Evolutionary conservation across 1,140 invertebrate genomes (phyloP).

Genomic region (Drosophila jambulina): DNA sequence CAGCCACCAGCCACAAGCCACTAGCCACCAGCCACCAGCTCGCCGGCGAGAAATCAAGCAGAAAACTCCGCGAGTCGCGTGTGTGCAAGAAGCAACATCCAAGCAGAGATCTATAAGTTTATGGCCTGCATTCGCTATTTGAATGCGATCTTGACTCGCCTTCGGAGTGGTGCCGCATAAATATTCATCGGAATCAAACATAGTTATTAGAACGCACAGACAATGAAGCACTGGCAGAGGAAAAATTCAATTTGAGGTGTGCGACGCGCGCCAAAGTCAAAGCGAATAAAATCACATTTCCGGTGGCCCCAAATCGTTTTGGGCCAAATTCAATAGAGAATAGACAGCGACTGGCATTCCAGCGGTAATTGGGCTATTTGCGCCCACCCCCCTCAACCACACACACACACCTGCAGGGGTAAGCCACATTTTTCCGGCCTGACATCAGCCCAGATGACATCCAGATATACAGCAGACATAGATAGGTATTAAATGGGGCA

Average conservation of each 20-base stretch:
- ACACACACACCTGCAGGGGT: constrained; percentile 13
- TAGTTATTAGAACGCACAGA: constrained; percentile 42
- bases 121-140: constrained; percentile 40
- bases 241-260: constrained; percentile 35
- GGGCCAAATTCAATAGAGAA: constrained; percentile 30
- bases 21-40: neutral
- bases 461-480: neutral
- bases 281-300: constrained; percentile 46
- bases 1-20: neutral
- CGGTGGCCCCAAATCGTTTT: constrained; percentile 40
- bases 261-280: constrained; percentile 50
- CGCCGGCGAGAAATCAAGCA: constrained; percentile 1
- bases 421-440: constrained; percentile 36
- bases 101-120: constrained; percentile 3
- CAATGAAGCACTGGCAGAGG: constrained; percentile 28
- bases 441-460: constrained; percentile 31
- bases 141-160: constrained; percentile 38
- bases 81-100: constrained; percentile 7
- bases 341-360: constrained; percentile 27
- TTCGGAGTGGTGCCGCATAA: constrained; percentile 19
- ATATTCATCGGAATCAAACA: constrained; percentile 26
- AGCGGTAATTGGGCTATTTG: constrained; percentile 38
- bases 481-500: neutral
- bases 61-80: neutral
- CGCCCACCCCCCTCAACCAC: neutral